Conservation (phyloP, 2,797 vertebrate species). For the Mareca strepera region DNA sequence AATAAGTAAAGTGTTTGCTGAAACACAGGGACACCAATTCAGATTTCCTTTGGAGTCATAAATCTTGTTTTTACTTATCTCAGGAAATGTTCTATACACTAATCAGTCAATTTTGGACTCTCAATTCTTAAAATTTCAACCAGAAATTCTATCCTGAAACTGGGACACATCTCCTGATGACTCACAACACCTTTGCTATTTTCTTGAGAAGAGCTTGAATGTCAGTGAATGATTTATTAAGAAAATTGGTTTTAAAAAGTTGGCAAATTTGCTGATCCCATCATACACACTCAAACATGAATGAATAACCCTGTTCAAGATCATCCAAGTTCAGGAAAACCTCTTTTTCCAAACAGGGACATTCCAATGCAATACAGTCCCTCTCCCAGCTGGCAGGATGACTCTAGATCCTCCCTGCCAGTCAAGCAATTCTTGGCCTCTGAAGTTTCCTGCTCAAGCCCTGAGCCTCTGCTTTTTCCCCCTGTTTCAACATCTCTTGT, state of each 20-base stretch:
- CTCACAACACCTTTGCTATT: not conserved
- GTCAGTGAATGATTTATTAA: constrained; percentile 37
- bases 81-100: not conserved
- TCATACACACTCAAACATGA: not conserved
- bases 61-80: not conserved
- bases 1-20: not conserved
- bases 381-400: not conserved
- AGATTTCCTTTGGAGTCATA: not conserved
- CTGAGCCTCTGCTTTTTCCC: not conserved
- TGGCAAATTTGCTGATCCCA: not conserved
- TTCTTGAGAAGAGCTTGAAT: not conserved
- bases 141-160: not conserved
- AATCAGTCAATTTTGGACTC: not conserved
- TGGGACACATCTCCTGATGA: not conserved
- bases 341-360: not conserved
- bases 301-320: constrained; percentile 41
- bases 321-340: constrained; percentile 15
- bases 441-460: not conserved
- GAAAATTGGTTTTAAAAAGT: not conserved
- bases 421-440: not conserved
- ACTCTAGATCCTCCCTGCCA: not conserved
- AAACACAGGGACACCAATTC: not conserved
- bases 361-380: not conserved
- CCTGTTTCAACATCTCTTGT: not conserved
- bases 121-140: not conserved